A percentile compares a stretch with the other conserved stretches of the same genome.
These are phyloP conservation scores for Bettongia penicillata DNA, from an alignment of 2,113 vertebrate species.

Conservation along the genomic window DNA sequence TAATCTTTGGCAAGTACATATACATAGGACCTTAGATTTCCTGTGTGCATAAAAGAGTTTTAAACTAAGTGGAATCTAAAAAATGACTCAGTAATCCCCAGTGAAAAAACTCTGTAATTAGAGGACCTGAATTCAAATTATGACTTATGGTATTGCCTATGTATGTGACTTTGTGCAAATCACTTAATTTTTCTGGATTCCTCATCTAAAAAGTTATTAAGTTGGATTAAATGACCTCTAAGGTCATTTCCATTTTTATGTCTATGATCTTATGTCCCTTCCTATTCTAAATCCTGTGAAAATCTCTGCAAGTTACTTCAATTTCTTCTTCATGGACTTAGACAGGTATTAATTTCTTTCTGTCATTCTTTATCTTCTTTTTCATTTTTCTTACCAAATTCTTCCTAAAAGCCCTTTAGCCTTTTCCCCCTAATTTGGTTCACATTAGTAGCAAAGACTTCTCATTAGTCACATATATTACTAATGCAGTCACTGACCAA, in stretches of 20 bases:
- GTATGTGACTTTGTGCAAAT: not conserved
- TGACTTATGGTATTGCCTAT: not conserved
- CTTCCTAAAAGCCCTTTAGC: not conserved
- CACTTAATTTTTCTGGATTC: not conserved
- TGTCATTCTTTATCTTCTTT: not conserved
- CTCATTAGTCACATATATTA: not conserved
- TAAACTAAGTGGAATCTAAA: not conserved
- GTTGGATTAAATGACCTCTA: not conserved
- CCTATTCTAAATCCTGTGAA: not conserved
- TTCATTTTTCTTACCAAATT: not conserved
- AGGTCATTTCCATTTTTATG: not conserved
- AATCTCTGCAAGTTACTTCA: slow-evolving; percentile 23
- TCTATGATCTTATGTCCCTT: not conserved
- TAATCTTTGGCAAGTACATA: not conserved
- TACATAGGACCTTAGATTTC: not conserved
- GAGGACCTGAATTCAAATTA: not conserved
- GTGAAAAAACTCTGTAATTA: not conserved
- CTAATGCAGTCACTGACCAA: slow-evolving; percentile 52
- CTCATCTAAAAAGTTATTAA: not conserved
- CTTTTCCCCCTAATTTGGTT: not conserved
- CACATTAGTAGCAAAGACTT: not conserved
- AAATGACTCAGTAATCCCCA: not conserved
- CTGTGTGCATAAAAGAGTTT: not conserved
- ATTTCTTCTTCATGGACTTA: slow-evolving; percentile 39
- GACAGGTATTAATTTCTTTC: slow-evolving; percentile 56